A percentile compares a stretch with the other conserved stretches of the same genome.
phyloP scores from a whole-genome alignment of 2,113 vertebrate genomes.

The Struthio camelus region DNA sequence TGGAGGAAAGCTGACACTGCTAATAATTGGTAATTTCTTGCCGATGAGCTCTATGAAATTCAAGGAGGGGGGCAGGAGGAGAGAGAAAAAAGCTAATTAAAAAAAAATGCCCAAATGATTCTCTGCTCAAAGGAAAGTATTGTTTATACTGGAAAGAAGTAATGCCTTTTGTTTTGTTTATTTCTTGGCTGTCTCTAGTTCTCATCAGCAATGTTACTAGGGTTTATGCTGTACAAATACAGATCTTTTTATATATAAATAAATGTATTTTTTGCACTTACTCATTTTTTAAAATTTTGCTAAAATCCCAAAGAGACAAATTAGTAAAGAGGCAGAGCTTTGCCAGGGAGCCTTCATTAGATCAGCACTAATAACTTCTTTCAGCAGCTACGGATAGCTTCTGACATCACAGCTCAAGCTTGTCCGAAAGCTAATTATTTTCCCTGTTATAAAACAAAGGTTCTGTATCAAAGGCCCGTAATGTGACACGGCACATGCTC shows the following conservation, averaged over 20 bases:
- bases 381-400: slow-evolving; percentile 74
- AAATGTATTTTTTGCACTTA: slow-evolving; percentile 27
- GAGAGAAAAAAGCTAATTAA: slow-evolving; percentile 56
- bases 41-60: background rate
- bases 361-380: slow-evolving; percentile 81
- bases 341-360: slow-evolving; percentile 77
- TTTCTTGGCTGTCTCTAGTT: slow-evolving; percentile 24
- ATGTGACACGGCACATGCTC: slow-evolving; percentile 75
- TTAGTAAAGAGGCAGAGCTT: slow-evolving; percentile 77
- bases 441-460: slow-evolving; percentile 83
- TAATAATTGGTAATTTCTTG: slow-evolving; percentile 33
- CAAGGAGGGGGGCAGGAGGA: background rate
- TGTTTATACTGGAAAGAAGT: background rate
- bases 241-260: background rate
- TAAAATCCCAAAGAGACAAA: slow-evolving; percentile 83
- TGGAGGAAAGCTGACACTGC: background rate
- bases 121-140: background rate
- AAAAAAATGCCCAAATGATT: slow-evolving; percentile 30
- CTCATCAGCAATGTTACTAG: background rate
- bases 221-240: slow-evolving; percentile 12
- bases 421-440: slow-evolving; percentile 84
- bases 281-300: slow-evolving; percentile 62
- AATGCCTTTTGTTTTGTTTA: slow-evolving; percentile 15
- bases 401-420: slow-evolving; percentile 80
- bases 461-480: slow-evolving; percentile 81